Conservation (phyloP, 2,797 vertebrate genomes). For the Myotis myotis region DNA sequence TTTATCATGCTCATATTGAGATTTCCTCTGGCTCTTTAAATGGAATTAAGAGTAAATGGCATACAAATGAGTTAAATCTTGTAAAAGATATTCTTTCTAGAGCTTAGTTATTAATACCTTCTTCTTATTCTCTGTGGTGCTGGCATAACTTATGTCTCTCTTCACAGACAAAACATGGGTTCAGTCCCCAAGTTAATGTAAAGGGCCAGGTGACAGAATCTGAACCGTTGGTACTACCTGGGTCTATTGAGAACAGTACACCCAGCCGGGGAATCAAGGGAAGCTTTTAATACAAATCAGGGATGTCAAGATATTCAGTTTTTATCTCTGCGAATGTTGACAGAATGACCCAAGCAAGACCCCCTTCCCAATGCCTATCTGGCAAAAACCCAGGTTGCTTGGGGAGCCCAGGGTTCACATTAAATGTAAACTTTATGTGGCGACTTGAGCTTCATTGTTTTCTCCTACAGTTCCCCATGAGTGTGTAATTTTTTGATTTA, state of each 20-base stretch:
- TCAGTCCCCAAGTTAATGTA: constrained; percentile 35
- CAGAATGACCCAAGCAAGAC: not conserved
- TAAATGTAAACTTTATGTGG: constrained; percentile 23
- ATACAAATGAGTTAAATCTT: constrained; percentile 7
- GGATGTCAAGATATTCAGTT: not conserved
- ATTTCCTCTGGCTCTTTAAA: not conserved
- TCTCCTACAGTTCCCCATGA: not conserved
- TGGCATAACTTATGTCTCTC: not conserved
- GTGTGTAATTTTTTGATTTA: constrained; percentile 23
- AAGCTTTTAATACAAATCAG: constrained; percentile 55
- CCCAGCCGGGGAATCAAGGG: not conserved
- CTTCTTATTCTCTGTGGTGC: constrained; percentile 33
- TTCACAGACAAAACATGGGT: not conserved
- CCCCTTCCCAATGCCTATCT: not conserved
- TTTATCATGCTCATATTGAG: not conserved
- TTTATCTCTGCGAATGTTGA: constrained; percentile 55
- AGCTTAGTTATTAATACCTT: constrained; percentile 40
- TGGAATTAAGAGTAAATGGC: not conserved
- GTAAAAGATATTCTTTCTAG: not conserved
- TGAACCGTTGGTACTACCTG: not conserved
- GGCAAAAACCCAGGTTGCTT: not conserved
- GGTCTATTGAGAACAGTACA: not conserved
- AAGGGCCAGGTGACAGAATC: not conserved
- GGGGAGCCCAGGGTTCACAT: constrained; percentile 2
- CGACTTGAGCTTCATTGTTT: not conserved